Evolutionary conservation across 2,888 invertebrate species (phyloP).

Genomic region (Drosophila borborema): DNA sequence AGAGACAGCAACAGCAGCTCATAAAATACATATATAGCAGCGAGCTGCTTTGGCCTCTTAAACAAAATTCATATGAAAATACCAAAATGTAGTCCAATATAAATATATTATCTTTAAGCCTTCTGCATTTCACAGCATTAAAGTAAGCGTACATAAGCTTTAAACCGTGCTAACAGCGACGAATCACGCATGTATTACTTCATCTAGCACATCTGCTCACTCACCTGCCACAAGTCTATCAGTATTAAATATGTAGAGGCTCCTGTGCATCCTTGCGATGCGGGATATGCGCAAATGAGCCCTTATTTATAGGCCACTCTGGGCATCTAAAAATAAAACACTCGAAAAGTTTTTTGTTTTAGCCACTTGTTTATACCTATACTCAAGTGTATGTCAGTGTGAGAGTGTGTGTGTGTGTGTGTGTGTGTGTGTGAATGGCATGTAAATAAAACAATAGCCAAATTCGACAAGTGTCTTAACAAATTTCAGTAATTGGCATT

Average conservation of each 20-base stretch:
- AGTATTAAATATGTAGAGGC: constrained; percentile 32
- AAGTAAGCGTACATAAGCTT: not conserved
- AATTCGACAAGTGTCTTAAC: constrained; percentile 30
- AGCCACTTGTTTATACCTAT: not conserved
- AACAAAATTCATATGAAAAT: not conserved
- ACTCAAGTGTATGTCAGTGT: not conserved
- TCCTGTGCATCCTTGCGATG: constrained; percentile 2
- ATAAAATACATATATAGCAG: not conserved
- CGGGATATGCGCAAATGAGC: not conserved
- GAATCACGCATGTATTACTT: constrained; percentile 7
- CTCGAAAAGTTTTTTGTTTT: constrained; percentile 7
- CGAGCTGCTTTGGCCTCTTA: not conserved
- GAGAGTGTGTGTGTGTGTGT: not conserved
- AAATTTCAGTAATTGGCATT: constrained; percentile 36
- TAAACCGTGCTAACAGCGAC: not conserved
- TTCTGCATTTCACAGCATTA: not conserved
- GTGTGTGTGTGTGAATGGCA: not conserved
- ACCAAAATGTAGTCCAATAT: not conserved
- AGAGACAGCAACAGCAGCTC: not conserved
- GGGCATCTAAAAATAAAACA: constrained; percentile 52
- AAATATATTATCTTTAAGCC: not conserved
- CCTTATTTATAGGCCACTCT: constrained; percentile 51
- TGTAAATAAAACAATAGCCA: constrained; percentile 21
- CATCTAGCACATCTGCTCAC: not conserved
- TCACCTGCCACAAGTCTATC: not conserved